Base-by-base conservation (phyloP, 2,113 vertebrate genomes). In the Seriola aureovittata region DNA sequence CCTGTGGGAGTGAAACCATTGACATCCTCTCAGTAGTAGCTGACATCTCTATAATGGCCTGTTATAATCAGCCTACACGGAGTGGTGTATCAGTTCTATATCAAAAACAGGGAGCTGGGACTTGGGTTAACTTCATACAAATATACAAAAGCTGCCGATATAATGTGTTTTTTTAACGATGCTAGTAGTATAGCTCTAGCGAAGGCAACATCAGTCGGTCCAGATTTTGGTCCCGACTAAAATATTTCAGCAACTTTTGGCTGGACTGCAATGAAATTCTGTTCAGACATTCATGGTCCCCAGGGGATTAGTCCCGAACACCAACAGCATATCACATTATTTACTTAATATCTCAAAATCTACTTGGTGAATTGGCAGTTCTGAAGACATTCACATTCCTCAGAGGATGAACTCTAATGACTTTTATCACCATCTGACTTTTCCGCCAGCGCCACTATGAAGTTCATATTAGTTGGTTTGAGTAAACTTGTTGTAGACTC, bases 21-120 rank as follows among this genome's bases (percentile, higher is more conserved):
- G 71, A 78, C 81, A 74, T 79, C 38, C 71, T 52, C 69, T 83
- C 88, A 36, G 69, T 5, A 25, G 75, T 2, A 34, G 17, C 66
- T 71, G 77, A 86, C 68, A 69, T 70, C 67, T 75, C 71, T 59
- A 48, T 57, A 72, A 78, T 34, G 29, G 44, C 55, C 32, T 25
- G 25, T 55, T 50, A 38, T 71, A 63, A 65, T 77, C n/a, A 34
- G 14, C 58, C 38, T 42, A 0, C 79, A 29, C n/a, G 10, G 23
- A 60, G 52, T 12, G 34, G 50, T 16, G 19, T 68, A 80, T 69
- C 68, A n/a, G 21, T n/a, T 73, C 29, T 40, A 19, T 44, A 65
- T 79, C 58, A 5, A 14, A 44, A 64, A 48, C 13, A 25, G 3
- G 10, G 4, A 5, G 29, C 7, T 32, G n/a, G 42, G n/a, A 25